These are phyloP conservation scores for Phylloscopus whistleri DNA, from an alignment of 2,113 vertebrate genomes.

Conservation along the genomic window DNA sequence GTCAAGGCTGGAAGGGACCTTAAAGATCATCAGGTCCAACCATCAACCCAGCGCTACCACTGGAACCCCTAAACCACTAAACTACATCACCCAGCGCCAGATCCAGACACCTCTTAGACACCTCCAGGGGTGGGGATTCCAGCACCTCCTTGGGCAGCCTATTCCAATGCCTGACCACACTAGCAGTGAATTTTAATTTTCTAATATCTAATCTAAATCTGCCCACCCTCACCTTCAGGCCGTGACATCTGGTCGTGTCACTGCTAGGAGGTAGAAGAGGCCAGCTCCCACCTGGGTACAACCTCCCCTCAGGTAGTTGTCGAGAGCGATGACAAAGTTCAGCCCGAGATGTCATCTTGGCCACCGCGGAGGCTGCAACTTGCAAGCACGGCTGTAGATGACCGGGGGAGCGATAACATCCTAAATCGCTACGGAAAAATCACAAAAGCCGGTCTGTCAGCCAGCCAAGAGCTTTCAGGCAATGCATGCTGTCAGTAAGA, in stretches of 20 bases:
- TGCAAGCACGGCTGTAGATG: fast-evolving
- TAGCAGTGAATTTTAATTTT: not conserved
- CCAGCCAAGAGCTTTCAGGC: not conserved
- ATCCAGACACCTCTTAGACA: not conserved
- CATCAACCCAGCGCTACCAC: too few relatives aligned
- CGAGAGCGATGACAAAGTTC: not conserved
- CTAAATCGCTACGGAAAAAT: not conserved
- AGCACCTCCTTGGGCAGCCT: not conserved
- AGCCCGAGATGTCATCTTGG: fast-evolving
- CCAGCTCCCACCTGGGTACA: not conserved
- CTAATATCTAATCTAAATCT: not conserved
- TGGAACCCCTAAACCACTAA: not conserved
- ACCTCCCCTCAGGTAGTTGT: not conserved
- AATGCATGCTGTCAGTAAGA: not conserved
- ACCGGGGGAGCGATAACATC: not conserved
- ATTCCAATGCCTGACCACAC: not conserved
- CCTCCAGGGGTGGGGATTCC: not conserved
- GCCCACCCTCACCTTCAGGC: not conserved
- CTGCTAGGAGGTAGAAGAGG: not conserved
- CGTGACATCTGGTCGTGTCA: too few relatives aligned
- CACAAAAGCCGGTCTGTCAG: not conserved
- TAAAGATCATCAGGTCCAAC: not conserved
- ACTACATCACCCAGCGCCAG: not conserved
- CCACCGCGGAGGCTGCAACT: fast-evolving
- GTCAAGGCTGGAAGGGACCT: not conserved